Conservation (phyloP, 1,140 invertebrate genomes). For the Pseudomyrmex flavicornis region DNA sequence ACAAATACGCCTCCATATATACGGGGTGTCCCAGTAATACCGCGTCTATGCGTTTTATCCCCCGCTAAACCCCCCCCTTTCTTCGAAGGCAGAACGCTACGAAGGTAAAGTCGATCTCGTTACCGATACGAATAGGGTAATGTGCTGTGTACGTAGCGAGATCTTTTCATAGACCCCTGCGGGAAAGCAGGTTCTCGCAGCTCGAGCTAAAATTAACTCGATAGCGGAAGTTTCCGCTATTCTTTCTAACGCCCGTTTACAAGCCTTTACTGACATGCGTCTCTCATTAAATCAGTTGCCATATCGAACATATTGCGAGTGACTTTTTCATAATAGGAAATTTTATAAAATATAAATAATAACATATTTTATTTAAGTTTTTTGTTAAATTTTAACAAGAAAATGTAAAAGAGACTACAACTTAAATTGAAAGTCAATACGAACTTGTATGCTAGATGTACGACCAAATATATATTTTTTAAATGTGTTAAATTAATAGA, state of each 20-base stretch:
- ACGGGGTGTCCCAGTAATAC: conserved; percentile 81
- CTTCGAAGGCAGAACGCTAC: conserved; percentile 33
- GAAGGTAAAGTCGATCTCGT: conserved; percentile 69
- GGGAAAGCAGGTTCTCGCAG: conserved; percentile 39
- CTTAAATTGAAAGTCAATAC: too few species aligned
- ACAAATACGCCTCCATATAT: conserved; percentile 83
- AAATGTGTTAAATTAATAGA: too few species aligned
- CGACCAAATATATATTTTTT: too few species aligned
- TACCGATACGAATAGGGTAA: conserved; percentile 77
- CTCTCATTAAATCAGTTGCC: conserved; percentile 24
- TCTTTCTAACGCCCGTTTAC: conserved; percentile 20
- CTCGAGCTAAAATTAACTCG: conserved; percentile 66
- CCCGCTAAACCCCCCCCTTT: conserved; percentile 13
- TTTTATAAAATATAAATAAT: too few species aligned
- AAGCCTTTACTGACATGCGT: not conserved
- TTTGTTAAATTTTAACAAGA: too few species aligned
- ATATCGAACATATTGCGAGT: not conserved
- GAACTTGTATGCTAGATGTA: too few species aligned
- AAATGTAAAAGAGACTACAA: too few species aligned
- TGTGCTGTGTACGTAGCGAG: conserved; percentile 73
- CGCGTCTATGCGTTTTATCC: conserved; percentile 25
- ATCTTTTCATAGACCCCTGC: conserved; percentile 73
- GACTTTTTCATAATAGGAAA: too few species aligned
- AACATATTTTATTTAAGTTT: too few species aligned
- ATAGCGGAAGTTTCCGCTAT: conserved; percentile 37